Base-by-base conservation (phyloP, 2,113 vertebrate species). In the Forbesichthys papilliferus region DNA sequence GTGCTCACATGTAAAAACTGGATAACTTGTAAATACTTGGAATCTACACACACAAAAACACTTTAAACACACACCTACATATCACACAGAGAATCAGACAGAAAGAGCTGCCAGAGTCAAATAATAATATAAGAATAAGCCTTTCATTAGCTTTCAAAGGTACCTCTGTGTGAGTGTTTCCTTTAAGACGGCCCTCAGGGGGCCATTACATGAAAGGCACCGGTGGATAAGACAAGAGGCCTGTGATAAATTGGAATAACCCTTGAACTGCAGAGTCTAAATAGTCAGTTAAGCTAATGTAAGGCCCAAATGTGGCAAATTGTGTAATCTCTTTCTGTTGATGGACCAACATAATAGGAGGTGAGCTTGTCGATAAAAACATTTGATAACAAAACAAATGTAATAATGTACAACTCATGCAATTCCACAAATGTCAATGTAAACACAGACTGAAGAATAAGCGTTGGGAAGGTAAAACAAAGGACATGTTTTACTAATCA, bases 121-220 rank as follows among this genome's bases (percentile, higher is more conserved):
- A 87, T 61, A 74, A 82, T 88, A 78, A 83, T 64, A 77, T 84
- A 61, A 87, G 86, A 87, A 86, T 85, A 84, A 83, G 81, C 71
- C 87, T 86, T 88, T 89, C 84, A 88, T 85, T 82, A 67, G 78
- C 73, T 84, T 83, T 90, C 66, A 90, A 88, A 85, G 86, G 81
- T 69, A 83, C 69, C 83, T 86, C 84, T 90, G 87, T 90, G 75
- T 81, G 87, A 75, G 67, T 65, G 64, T 77, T 85, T 86, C 88
- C 84, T 52, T 9, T 68, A 77, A 9, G 55, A 76, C 51, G 59
- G 66, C 64, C 81, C 77, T 77, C 11, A 20, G 75, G 79, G 84
- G 86, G 75, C 73, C 58, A 74, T 71, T 77, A 84, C 74, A 75
- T 27, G 69, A 71, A 51, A 46, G 33, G 33, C 18, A 18, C 12